Base-by-base conservation (phyloP, 2,888 invertebrate genomes). In the Laspeyria flexula region DNA sequence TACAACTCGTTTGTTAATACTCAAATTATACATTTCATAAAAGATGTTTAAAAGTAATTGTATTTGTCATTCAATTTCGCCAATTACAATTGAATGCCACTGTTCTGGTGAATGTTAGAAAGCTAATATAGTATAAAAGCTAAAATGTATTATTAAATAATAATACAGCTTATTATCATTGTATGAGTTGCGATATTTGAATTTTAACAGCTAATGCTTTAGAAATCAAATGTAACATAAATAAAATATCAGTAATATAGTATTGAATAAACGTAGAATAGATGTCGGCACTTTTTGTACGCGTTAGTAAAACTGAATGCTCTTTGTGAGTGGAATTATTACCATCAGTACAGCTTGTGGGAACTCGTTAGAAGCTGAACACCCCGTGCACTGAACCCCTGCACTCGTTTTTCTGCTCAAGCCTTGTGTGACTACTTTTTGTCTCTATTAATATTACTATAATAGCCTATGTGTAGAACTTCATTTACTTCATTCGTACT, bases 381-480 rank as follows among this genome's bases (percentile, higher is more conserved):
- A 72, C 72, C 71, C 66, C 77, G 83, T 71, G 74, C 86, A 81
- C 71, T 88, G 90, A 88, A 88, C 89, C 81, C 77, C 75, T 72
- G 75, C 81, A 83, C 79, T 71, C 73, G 81, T 85, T 85, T 87
- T 87, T 85, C 80, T 79, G 57, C 75, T 60, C 64, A 57, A 72
- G 73, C 70, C 78, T 79, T 74, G 81, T 77, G 65, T 71, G 72
- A 78, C 81, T 65, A 56, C 78, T 81, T 81, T 80, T 81, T 83
- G 65, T 72, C 47, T 52, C 60, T 71, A 78, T 77, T 79, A 76
- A 79, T 79, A 81, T 83, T 70, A 79, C 75, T 76, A 79, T 72
- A 67, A 66, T 61, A 69, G 55, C 55, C 48, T 60, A 63, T 60
- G 47, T 54, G 59, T 58, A 58, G 49, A 15, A 16, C 31, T 33